A percentile compares a stretch with the other conserved stretches of the same genome.
Evolutionary conservation across 2,113 vertebrate species (phyloP).

Genomic region (Orthonyx spaldingii): DNA sequence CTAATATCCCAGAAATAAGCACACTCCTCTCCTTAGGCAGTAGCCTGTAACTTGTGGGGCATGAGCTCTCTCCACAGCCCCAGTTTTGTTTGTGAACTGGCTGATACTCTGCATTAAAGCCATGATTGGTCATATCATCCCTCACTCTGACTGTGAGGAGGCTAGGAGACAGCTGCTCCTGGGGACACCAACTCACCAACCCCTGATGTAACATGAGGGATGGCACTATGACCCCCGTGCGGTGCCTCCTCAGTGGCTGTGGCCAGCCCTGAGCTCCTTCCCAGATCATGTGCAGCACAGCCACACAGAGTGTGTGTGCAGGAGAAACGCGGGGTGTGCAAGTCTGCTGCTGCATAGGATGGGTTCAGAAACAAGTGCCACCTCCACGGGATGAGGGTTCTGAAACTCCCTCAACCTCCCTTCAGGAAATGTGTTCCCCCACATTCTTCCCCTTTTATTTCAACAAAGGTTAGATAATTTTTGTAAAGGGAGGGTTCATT

Average conservation of each 20-base stretch:
- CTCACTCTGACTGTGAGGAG: not conserved
- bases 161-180: not conserved
- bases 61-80: not conserved
- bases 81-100: not conserved
- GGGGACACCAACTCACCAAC: not conserved
- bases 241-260: not conserved
- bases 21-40: not conserved
- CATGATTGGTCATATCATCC: not conserved
- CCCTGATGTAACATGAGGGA: rapidly evolving
- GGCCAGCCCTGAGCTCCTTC: not conserved
- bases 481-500: not conserved
- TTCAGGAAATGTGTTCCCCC: not conserved
- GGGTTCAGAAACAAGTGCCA: not conserved
- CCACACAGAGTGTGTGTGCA: no score
- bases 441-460: not conserved
- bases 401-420: not conserved
- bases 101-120: not conserved
- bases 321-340: rapidly evolving
- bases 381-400: not conserved
- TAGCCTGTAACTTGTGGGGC: not conserved
- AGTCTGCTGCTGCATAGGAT: no score
- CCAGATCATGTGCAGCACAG: rapidly evolving
- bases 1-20: not conserved
- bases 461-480: not conserved
- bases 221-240: rapidly evolving